phyloP scores from a whole-genome alignment of 2,113 vertebrate species.

The Genyomyrus donnyi region DNA sequence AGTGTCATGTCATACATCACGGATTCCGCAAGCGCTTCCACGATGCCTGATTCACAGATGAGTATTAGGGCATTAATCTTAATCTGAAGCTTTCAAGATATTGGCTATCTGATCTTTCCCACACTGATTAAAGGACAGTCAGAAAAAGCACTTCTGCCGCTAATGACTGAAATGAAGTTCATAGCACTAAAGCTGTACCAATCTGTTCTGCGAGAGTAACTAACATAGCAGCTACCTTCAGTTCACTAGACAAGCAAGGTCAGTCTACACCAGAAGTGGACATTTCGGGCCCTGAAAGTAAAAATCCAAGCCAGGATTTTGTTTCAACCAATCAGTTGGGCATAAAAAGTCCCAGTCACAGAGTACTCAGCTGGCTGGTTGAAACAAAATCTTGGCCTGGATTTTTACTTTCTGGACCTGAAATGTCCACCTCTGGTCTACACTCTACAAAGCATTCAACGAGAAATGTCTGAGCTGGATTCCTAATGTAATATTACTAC shows the following conservation, averaged over 20 bases:
- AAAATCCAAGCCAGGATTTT: too few relatives aligned
- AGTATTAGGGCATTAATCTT: not conserved
- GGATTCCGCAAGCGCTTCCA: not conserved
- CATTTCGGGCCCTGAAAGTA: too few relatives aligned
- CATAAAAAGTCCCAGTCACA: too few relatives aligned
- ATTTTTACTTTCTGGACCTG: too few relatives aligned
- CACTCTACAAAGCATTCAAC: not conserved
- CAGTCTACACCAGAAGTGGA: not conserved
- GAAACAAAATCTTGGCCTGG: too few relatives aligned
- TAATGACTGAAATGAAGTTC: not conserved
- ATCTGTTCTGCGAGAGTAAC: not conserved
- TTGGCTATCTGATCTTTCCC: not conserved
- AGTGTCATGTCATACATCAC: not conserved
- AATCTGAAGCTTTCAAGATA: not conserved
- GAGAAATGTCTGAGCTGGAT: not conserved
- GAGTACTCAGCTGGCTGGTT: too few relatives aligned
- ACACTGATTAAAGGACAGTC: not conserved
- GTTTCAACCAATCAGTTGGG: too few relatives aligned
- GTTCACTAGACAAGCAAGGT: not conserved
- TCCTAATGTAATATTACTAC: not conserved
- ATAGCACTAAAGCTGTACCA: not conserved
- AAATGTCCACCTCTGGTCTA: not conserved
- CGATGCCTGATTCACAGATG: not conserved
- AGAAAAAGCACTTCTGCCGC: not conserved
- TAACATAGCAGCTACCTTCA: not conserved